phyloP scores from a whole-genome alignment of 1,140 invertebrate genomes.

The Teleopsis dalmanni region DNA sequence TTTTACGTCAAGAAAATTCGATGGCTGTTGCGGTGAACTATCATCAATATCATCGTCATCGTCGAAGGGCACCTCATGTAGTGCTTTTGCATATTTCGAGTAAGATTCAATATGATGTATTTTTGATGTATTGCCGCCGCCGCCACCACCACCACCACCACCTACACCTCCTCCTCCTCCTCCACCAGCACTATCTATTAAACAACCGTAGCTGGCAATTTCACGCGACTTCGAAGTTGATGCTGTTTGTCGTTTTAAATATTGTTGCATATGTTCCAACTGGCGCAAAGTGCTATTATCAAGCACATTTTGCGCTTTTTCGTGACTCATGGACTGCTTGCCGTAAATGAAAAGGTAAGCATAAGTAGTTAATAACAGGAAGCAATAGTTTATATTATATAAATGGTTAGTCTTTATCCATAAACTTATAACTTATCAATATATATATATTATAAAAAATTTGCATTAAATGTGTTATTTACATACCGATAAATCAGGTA shows the following conservation, averaged over 20 bases:
- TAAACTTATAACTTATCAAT: neutral
- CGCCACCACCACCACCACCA: neutral
- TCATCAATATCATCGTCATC: conserved; percentile 27
- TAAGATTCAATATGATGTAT: conserved; percentile 16
- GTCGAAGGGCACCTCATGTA: conserved; percentile 25
- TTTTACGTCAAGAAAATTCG: conserved; percentile 60
- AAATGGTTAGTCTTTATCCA: neutral
- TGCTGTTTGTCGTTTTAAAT: conserved; percentile 48
- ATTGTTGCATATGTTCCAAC: conserved; percentile 53
- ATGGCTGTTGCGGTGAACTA: conserved; percentile 9
- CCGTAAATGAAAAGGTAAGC: neutral
- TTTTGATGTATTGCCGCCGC: neutral
- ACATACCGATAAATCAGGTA: conserved; percentile 39
- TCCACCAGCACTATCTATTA: neutral
- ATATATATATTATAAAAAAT: neutral
- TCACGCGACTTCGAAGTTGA: conserved; percentile 1
- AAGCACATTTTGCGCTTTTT: conserved; percentile 22
- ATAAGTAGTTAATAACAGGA: neutral
- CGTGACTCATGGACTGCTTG: conserved; percentile 25
- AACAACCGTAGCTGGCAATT: neutral
- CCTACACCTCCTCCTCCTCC: neutral
- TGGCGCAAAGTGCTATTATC: conserved; percentile 49
- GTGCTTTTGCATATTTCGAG: conserved; percentile 27
- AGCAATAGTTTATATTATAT: neutral
- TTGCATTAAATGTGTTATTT: no score